Conservation (phyloP, 2,888 invertebrate species). For the Chaetogeoica ovagalla region DNA sequence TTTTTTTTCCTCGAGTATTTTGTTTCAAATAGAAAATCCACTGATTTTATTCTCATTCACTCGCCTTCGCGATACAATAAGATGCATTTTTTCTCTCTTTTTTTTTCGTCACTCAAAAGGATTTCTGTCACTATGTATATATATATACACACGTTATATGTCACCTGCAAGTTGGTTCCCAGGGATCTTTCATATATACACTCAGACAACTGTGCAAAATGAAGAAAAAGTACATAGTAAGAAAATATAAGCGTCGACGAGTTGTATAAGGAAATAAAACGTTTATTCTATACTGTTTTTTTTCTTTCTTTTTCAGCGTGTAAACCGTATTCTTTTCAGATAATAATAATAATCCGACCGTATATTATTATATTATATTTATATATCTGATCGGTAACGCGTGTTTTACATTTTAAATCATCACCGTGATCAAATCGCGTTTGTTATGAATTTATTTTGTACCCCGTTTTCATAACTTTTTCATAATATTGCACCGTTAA, state of each 20-base stretch:
- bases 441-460: too few species aligned
- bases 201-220: too few species aligned
- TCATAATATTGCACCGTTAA: too few species aligned
- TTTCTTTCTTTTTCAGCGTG: background rate
- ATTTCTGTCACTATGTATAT: constrained; percentile 20
- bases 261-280: background rate
- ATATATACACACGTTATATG: background rate
- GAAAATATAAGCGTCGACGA: background rate
- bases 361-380: too few species aligned
- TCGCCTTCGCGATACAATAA: constrained; percentile 22
- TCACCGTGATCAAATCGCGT: too few species aligned
- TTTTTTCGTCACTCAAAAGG: constrained; percentile 14
- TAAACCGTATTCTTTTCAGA: background rate
- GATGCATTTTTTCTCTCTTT: constrained; percentile 7
- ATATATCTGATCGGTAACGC: too few species aligned
- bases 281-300: background rate
- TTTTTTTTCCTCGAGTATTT: background rate
- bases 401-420: too few species aligned
- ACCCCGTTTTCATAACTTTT: too few species aligned
- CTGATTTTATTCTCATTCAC: constrained; percentile 7
- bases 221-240: background rate
- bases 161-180: constrained; percentile 48
- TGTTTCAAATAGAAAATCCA: constrained; percentile 28
- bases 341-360: too few species aligned
- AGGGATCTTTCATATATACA: constrained; percentile 11